Evolutionary conservation across 2,888 invertebrate species (phyloP), one percentile per base, ranked within the genome.

Genomic region (Temnothorax ravouxi): DNA sequence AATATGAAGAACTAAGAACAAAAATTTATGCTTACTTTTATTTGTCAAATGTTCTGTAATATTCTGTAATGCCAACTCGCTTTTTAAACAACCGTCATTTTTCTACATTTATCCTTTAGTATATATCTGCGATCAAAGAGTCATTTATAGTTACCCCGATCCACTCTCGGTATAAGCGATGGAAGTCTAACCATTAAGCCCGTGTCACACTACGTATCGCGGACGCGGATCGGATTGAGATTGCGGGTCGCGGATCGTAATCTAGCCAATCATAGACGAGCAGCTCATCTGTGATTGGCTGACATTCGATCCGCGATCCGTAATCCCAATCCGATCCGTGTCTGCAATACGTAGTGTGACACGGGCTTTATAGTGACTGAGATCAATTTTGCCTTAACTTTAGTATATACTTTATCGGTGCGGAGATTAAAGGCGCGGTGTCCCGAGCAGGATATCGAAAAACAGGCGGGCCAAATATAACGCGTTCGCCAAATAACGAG

Each of bases 381-480:
- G 72, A 50, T 38, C 47, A 50, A 72, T 79, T 47, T 79, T 54
- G 21, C 21, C 29, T 41, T 8, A 41, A 79, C 52, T 15, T 21
- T n/a, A 29, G 41, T 29, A 52, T 29, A 52, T 18, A 59, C 59
- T 47, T 61, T 80, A 80, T 80, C 71, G 59, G 13, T 25, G 59
- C 25, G 38, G 47, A 72, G 72, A 72, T 79, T 71, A 61, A 72
- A 61, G 72, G 72, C 34, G 11, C 71, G 4, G 18, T 38, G 47
- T 79, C 71, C 13, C 71, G 18, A 21, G 72, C 79, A 72, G 79
- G 72, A 80, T 72, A 80, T 72, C 59, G 59, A 61, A 79, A 79
- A 79, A 80, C 79, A 79, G 61, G 72, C 47, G 44, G 29, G 47
- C 18, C 52, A 34, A 21, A 18, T 18, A 47, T 71, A 79, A 79